These are phyloP conservation scores for Brenthis ino DNA, from an alignment of 2,888 invertebrate species.

Conservation along the genomic window DNA sequence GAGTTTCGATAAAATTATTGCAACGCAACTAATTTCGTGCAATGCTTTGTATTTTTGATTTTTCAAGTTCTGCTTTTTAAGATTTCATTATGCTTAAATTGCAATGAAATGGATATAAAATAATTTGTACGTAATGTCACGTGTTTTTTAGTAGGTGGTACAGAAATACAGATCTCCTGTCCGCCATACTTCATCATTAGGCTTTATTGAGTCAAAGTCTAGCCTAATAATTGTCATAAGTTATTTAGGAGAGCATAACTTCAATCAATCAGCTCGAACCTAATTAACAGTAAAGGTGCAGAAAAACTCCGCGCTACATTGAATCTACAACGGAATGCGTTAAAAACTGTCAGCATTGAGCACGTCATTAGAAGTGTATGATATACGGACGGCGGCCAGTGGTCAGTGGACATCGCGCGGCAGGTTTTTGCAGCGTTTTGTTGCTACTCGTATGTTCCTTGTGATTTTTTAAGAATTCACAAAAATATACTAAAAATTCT, in stretches of 20 bases:
- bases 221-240: constrained; percentile 17
- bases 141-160: neutral
- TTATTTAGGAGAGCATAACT: constrained; percentile 36
- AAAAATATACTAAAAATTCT: no score
- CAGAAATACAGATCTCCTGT: neutral
- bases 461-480: no score
- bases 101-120: no score
- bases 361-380: constrained; percentile 64
- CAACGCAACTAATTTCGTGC: no score
- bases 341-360: constrained; percentile 59
- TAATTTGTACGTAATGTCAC: no score
- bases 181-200: constrained; percentile 14
- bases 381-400: constrained; percentile 57
- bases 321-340: constrained; percentile 48
- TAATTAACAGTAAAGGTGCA: constrained; percentile 46
- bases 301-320: constrained; percentile 44
- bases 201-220: neutral
- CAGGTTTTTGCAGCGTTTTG: constrained; percentile 9
- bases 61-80: no score
- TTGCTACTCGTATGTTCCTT: constrained; percentile 50
- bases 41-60: no score
- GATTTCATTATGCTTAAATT: no score
- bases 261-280: constrained; percentile 47
- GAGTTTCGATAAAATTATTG: no score
- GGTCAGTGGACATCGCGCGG: constrained; percentile 13